Evolutionary conservation across 2,888 invertebrate genomes (phyloP).

Genomic region (Epinotia demarniana): DNA sequence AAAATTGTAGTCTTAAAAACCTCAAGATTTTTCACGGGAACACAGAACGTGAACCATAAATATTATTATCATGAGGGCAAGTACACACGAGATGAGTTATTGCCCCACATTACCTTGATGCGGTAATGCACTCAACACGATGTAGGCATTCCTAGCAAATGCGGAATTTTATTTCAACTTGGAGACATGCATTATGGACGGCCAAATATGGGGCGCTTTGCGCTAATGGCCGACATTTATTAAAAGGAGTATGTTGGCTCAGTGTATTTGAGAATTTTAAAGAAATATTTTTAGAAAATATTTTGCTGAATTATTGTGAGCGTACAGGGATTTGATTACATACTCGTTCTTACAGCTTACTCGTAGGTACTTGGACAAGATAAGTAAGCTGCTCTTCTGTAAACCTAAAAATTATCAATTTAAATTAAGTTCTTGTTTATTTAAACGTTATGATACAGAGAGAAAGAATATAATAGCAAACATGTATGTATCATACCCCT

Average conservation of each 20-base stretch:
- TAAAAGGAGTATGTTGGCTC: constrained; percentile 7
- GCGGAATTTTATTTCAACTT: constrained; percentile 55
- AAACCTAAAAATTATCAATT: no score
- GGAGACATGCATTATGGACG: constrained; percentile 43
- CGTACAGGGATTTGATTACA: no score
- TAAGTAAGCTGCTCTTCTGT: no score
- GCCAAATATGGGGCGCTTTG: constrained; percentile 33
- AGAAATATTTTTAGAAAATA: background rate
- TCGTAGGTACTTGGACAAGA: no score
- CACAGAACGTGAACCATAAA: constrained; percentile 36
- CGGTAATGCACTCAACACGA: constrained; percentile 62
- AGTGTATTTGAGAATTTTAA: background rate
- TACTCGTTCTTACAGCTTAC: no score
- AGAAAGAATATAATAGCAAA: no score
- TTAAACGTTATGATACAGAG: no score
- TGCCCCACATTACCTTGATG: constrained; percentile 60
- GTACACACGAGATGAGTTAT: constrained; percentile 52
- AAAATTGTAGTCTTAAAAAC: constrained; percentile 21
- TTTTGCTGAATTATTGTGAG: background rate
- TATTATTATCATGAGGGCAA: constrained; percentile 42
- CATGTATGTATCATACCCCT: no score
- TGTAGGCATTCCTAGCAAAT: constrained; percentile 55
- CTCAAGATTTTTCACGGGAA: constrained; percentile 33
- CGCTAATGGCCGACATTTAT: constrained; percentile 39
- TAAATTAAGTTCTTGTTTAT: no score